Base-by-base conservation (phyloP, 2,113 vertebrate species). In the Varanus komodoensis region DNA sequence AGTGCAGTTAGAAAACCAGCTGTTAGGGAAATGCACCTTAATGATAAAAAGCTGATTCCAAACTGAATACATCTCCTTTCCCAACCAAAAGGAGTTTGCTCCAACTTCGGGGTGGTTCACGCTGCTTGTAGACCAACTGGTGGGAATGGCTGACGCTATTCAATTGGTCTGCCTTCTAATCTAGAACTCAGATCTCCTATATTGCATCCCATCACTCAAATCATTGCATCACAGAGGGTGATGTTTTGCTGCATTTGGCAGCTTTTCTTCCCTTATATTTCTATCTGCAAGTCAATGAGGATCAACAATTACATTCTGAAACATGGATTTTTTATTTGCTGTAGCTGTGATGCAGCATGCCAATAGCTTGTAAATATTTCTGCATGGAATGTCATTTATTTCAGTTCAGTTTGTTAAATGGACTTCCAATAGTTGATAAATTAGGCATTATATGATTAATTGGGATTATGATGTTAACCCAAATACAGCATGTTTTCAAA, bases 401-500 rank as follows among this genome's bases (percentile, higher is more conserved):
- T 77, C 52, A 8, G 52, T n/a, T 38, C 25, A 87, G 23, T 27
- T n/a, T n/a, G 52, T 6, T 57, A 87, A 77, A 77, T 61, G 69
- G n/a, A 77, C 38, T 77, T 57, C 57, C 52, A 87, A n/a, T 61
- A 61, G 27, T 9, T 52, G 85, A 9, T 61, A 4, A 44, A 54
- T 29, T 27, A 87, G 25, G 34, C n/a, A 77, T 44, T 77, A 75
- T 38, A 57, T 75, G 71, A 86, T 71, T 73, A 19, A 57, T 74
- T 57, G 25, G 12, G 54, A 21, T 29, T 57, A 25, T 34, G 48
- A n/a, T 19, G 11, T 54, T 74, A 54, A 77, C 75, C 74, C n/a
- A 87, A 87, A 77, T 75, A 86, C 50, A 86, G 50, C 68, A 50
- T 73, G 69, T 74, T 77, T 61, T 44, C 73, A 77, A 77, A 38